Conservation (phyloP, 2,888 invertebrate genomes). For the Perdita meconis region DNA sequence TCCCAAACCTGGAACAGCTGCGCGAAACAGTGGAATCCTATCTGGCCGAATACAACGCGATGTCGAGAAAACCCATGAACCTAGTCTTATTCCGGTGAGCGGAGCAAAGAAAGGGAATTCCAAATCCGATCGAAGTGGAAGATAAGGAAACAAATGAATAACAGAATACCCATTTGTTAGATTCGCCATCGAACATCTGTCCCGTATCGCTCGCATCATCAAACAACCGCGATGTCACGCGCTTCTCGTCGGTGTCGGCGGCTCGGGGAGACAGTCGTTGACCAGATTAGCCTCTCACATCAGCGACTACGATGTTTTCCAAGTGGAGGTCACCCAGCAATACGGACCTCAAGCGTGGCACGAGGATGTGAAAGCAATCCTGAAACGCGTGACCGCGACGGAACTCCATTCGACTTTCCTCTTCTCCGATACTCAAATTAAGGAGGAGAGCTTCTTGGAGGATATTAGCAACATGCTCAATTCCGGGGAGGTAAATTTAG, state of each 20-base stretch:
- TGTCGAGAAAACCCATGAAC: conserved; percentile 98
- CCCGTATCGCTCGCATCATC: conserved; percentile 94
- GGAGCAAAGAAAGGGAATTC: not conserved
- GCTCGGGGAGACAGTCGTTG: conserved; percentile 96
- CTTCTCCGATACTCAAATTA: conserved; percentile 96
- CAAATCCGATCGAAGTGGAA: too few species aligned
- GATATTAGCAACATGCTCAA: conserved; percentile 96
- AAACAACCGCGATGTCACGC: conserved; percentile 97
- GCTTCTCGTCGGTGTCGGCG: conserved; percentile 95
- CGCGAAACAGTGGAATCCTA: conserved; percentile 94
- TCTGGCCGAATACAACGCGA: conserved; percentile 95
- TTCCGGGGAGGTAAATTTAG: conserved; percentile 92
- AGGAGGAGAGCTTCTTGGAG: conserved; percentile 96
- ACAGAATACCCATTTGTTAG: conserved; percentile 85
- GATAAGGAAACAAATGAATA: too few species aligned
- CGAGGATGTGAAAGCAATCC: conserved; percentile 94
- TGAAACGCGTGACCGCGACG: conserved; percentile 92
- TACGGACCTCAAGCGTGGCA: conserved; percentile 95
- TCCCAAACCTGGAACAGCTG: conserved; percentile 92
- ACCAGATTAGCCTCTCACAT: conserved; percentile 96
- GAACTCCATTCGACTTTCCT: conserved; percentile 95
- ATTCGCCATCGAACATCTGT: conserved; percentile 97
- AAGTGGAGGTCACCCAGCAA: conserved; percentile 94
- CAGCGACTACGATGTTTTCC: conserved; percentile 95
- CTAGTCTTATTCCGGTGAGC: conserved; percentile 93